These are phyloP conservation scores for Aplochiton taeniatus DNA, from an alignment of 2,797 vertebrate genomes.

Conservation along the genomic window DNA sequence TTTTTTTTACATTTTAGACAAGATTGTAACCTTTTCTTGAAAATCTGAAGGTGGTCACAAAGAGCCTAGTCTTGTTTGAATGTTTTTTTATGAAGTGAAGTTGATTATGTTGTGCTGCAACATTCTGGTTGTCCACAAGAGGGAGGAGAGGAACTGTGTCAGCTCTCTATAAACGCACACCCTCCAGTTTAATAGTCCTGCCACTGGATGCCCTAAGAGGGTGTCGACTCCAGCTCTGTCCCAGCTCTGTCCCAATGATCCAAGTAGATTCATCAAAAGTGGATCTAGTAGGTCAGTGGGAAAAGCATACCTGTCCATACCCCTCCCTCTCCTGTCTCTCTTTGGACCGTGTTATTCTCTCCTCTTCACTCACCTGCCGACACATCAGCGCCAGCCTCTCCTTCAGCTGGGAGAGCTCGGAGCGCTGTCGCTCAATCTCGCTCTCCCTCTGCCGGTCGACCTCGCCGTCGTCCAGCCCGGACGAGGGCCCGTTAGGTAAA, in stretches of 20 bases:
- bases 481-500: conserved; percentile 80
- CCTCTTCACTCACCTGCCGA: conserved; percentile 80
- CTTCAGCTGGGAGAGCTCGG: conserved; percentile 87
- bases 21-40: no score
- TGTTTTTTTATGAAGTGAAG: no score
- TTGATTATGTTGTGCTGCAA: conserved; percentile 29
- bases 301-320: not conserved
- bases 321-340: not conserved
- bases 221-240: no score
- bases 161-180: not conserved
- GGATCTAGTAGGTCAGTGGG: no score
- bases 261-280: no score
- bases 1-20: no score
- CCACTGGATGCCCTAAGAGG: no score
- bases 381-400: conserved; percentile 90
- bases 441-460: conserved; percentile 82
- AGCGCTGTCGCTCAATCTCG: conserved; percentile 86
- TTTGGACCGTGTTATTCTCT: not conserved
- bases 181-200: not conserved
- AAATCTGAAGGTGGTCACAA: no score
- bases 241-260: no score
- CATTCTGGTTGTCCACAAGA: conserved; percentile 56
- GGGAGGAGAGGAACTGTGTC: conserved; percentile 39
- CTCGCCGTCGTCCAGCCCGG: conserved; percentile 79
- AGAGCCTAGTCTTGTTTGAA: no score